phyloP scores from a whole-genome alignment of 2,888 invertebrate species.

The Dryobotodes eremita region DNA sequence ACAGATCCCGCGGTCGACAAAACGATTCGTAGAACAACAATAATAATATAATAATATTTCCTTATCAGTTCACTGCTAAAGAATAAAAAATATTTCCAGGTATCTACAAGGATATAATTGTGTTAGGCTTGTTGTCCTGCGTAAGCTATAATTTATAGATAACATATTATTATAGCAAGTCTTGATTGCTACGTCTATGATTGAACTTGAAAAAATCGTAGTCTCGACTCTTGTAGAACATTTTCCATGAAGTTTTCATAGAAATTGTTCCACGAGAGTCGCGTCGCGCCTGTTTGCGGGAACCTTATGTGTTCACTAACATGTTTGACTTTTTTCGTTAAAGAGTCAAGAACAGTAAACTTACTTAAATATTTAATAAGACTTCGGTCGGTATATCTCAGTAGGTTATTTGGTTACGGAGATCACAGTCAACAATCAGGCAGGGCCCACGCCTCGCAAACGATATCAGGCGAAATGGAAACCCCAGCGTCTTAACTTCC shows the following conservation, averaged over 20 bases:
- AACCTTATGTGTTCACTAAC: too few relatives aligned
- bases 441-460: not conserved
- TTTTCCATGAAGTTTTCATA: too few relatives aligned
- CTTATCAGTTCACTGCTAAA: constrained; percentile 57
- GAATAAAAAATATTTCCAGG: constrained; percentile 62
- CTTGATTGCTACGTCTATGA: not conserved
- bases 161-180: too few relatives aligned
- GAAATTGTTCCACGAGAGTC: too few relatives aligned
- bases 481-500: not conserved
- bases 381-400: not conserved
- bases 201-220: too few relatives aligned
- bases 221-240: too few relatives aligned
- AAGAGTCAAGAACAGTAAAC: too few relatives aligned
- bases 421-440: not conserved
- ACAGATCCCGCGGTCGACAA: constrained; percentile 48
- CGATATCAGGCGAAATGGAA: not conserved
- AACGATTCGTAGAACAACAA: constrained; percentile 61
- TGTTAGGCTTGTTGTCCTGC: constrained; percentile 12
- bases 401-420: not conserved
- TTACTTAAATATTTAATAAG: too few relatives aligned
- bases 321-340: too few relatives aligned
- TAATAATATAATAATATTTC: constrained; percentile 55
- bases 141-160: constrained; percentile 25
- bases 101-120: constrained; percentile 51
- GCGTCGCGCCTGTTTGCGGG: too few relatives aligned